phyloP scores from a whole-genome alignment of 2,888 invertebrate species.

The Fabriciana adippe region DNA sequence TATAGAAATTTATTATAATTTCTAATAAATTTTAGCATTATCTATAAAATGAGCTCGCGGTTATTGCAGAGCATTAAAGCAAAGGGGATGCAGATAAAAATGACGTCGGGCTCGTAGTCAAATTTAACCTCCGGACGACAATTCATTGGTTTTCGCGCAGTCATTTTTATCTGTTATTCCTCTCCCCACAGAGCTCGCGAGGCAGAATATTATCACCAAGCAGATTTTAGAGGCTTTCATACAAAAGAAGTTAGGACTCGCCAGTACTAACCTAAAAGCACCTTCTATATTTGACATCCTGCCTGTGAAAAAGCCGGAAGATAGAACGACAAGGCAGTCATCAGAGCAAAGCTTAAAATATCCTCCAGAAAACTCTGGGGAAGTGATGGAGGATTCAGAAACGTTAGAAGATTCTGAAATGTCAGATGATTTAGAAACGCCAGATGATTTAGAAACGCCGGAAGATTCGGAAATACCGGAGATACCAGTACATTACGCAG shows the following conservation, averaged over 20 bases:
- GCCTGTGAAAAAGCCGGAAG: constrained; percentile 70
- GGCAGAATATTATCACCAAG: constrained; percentile 89
- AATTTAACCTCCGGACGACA: constrained; percentile 42
- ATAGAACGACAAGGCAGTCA: constrained; percentile 49
- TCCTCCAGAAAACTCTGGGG: constrained; percentile 36
- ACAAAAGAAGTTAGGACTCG: constrained; percentile 86
- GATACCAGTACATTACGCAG: constrained; percentile 44
- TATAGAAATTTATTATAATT: not conserved
- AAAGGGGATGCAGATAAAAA: constrained; percentile 79
- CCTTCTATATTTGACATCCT: constrained; percentile 86
- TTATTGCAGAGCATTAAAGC: constrained; percentile 39
- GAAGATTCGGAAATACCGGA: constrained; percentile 52
- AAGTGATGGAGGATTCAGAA: constrained; percentile 35
- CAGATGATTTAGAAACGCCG: constrained; percentile 46
- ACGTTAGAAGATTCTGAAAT: constrained; percentile 46
- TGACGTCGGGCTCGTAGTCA: constrained; percentile 59
- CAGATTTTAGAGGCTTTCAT: constrained; percentile 89
- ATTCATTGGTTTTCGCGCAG: constrained; percentile 54
- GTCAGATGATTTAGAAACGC: constrained; percentile 45
- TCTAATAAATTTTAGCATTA: not conserved
- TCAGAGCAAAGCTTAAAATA: constrained; percentile 46
- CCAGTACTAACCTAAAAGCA: constrained; percentile 68
- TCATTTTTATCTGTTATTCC: constrained; percentile 79
- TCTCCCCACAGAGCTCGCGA: constrained; percentile 83
- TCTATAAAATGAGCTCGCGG: constrained; percentile 7